phyloP scores from a whole-genome alignment of 1,140 invertebrate genomes.

The Linepithema humile region DNA sequence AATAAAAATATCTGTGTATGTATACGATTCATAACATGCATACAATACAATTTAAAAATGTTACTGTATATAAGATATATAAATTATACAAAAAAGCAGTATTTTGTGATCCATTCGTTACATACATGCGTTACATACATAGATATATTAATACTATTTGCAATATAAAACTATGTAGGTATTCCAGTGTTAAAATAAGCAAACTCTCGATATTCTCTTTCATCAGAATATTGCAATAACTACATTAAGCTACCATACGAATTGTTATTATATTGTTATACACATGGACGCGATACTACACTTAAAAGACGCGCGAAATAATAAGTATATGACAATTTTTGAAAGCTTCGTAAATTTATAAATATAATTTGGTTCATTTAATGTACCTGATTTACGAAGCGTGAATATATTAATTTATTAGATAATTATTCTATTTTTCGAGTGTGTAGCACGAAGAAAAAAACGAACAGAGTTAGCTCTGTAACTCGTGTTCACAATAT shows the following conservation, averaged over 20 bases:
- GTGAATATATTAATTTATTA: slow-evolving; percentile 39
- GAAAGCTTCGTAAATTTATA: slow-evolving; percentile 11
- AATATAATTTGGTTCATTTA: slow-evolving; percentile 49
- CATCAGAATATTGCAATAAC: not conserved
- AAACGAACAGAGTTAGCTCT: not conserved
- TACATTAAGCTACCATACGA: not conserved
- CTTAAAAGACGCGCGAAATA: slow-evolving; percentile 15
- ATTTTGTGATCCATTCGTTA: not conserved
- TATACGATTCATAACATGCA: not conserved
- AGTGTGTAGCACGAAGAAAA: slow-evolving; percentile 10
- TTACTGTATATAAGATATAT: not conserved
- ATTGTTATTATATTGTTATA: not conserved
- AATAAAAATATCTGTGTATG: not conserved
- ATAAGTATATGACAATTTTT: not conserved
- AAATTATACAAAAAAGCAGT: not conserved
- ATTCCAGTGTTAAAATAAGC: not conserved
- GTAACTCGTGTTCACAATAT: slow-evolving; percentile 1
- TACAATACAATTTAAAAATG: not conserved
- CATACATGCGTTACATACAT: not conserved
- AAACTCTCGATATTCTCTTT: not conserved
- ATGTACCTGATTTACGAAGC: slow-evolving; percentile 59
- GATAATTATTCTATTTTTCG: not conserved
- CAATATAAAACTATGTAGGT: not conserved
- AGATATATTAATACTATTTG: not conserved
- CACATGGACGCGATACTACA: not conserved